Evolutionary conservation across 2,888 invertebrate species (phyloP), one percentile per base, ranked within the genome.

Genomic region (Achlya flavicornis): DNA sequence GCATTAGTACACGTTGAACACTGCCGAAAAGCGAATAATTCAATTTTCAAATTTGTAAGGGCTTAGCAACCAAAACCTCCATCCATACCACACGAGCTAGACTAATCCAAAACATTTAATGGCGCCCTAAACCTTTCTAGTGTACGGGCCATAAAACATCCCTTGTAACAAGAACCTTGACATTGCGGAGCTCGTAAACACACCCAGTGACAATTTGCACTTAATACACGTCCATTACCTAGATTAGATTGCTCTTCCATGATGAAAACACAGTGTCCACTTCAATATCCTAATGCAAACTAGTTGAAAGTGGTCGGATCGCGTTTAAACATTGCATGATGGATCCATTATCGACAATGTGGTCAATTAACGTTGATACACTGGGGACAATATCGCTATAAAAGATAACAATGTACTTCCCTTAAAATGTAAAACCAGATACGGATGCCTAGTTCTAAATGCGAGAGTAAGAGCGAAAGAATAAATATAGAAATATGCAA

Each of bases 131-230:
- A 41, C 60, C 41, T 8, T 59, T 11, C 14, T 33, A n/a, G 26
- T 19, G 41, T 10, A 12, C 16, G 41, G 33, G 41, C 38, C 60
- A n/a, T 60, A 60, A 41, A 60, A 41, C 60, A 60, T 4, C 14
- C 14, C 12, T 43, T 16, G 19, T 33, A 19, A 58, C 41, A 19
- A 19, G 19, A 43, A 12, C 19, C 60, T 43, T 60, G 38, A 43
- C 38, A 60, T 43, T 41, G 41, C 11, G 5, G 5, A 19, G 11
- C 48, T 66, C 66, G 66, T 69, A 64, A 69, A 65, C 72, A 70
- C 75, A 58, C 71, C 71, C 72, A 62, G 61, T 67, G 66, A 64
- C 70, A 70, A 69, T 68, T 65, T 65, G 63, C 58, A 64, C 59
- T 43, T 43, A 60, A 60, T 60, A 60, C 33, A 61, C 48, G 64